Percentiles rank a stretch among this genome's conserved stretches.
Conservation (phyloP, 2,888 invertebrate genomes). For the Nymphalis c-album region DNA sequence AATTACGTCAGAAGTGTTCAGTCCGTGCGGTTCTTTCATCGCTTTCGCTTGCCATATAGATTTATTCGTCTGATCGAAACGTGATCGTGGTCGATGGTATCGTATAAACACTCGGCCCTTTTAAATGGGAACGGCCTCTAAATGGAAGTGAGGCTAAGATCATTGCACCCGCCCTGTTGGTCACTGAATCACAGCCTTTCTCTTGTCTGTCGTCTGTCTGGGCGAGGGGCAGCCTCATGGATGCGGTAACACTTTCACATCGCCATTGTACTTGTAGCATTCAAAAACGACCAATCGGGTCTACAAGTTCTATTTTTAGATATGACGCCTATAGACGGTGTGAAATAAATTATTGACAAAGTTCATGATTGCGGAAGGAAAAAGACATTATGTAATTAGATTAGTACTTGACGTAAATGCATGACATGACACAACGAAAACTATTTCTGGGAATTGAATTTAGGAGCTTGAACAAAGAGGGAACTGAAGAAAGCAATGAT, state of each 20-base stretch:
- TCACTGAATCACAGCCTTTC: slow-evolving; percentile 62
- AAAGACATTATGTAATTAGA: background rate
- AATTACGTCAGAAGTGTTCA: background rate
- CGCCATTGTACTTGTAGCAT: slow-evolving; percentile 24
- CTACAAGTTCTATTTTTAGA: slow-evolving; percentile 21
- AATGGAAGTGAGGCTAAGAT: slow-evolving; percentile 44
- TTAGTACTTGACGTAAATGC: background rate
- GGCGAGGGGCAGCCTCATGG: slow-evolving; percentile 38
- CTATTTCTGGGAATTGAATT: no score
- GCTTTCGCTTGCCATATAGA: background rate
- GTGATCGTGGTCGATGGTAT: slow-evolving; percentile 1
- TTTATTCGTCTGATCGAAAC: slow-evolving; percentile 11
- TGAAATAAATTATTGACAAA: slow-evolving; percentile 10
- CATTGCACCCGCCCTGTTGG: slow-evolving; percentile 48
- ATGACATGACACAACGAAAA: background rate
- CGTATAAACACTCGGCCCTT: slow-evolving; percentile 4
- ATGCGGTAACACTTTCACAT: slow-evolving; percentile 38
- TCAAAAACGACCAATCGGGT: slow-evolving; percentile 19
- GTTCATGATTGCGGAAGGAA: background rate
- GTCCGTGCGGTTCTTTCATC: background rate
- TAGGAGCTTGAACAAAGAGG: no score
- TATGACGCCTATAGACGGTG: background rate
- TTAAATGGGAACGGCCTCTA: slow-evolving; percentile 25
- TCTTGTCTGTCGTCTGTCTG: slow-evolving; percentile 69
- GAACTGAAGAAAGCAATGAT: background rate